Conservation (phyloP, 2,888 invertebrate genomes). For the Galerucella calmariensis region DNA sequence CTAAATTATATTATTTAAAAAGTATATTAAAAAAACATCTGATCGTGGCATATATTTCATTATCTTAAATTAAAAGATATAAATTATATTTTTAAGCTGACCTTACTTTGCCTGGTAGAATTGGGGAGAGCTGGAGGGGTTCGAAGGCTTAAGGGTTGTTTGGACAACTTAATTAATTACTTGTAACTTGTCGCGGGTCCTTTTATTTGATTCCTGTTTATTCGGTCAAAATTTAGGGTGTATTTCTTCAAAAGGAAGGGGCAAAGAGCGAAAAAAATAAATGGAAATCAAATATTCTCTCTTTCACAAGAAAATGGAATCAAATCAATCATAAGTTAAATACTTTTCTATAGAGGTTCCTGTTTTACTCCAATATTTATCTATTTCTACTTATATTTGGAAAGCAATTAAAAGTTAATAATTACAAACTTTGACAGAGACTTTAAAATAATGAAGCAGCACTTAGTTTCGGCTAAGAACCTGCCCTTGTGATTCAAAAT, state of each 20-base stretch:
- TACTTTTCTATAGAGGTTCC: too few relatives aligned
- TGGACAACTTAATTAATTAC: slow-evolving; percentile 16
- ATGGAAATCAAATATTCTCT: not conserved
- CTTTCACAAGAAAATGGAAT: too few relatives aligned
- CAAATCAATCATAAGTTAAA: too few relatives aligned
- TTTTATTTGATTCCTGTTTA: not conserved
- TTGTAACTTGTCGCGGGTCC: slow-evolving; percentile 8
- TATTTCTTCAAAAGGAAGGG: not conserved
- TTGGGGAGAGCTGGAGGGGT: not conserved
- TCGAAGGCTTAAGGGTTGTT: slow-evolving; percentile 6
- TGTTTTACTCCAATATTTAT: not conserved
- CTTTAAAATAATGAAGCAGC: not conserved
- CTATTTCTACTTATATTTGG: not conserved
- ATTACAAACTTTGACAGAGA: not conserved
- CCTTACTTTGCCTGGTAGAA: slow-evolving; percentile 1
- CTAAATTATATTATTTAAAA: not conserved
- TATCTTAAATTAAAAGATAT: not conserved
- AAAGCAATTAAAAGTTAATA: too few relatives aligned
- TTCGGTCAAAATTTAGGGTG: not conserved
- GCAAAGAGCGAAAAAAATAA: not conserved
- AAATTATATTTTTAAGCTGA: slow-evolving; percentile 9
- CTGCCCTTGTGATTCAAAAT: slow-evolving; percentile 2
- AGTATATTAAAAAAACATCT: not conserved
- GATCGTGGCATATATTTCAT: not conserved
- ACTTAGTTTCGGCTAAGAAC: not conserved